Base-by-base conservation (phyloP, 2,113 vertebrate species). In the Pelecanus crispus region DNA sequence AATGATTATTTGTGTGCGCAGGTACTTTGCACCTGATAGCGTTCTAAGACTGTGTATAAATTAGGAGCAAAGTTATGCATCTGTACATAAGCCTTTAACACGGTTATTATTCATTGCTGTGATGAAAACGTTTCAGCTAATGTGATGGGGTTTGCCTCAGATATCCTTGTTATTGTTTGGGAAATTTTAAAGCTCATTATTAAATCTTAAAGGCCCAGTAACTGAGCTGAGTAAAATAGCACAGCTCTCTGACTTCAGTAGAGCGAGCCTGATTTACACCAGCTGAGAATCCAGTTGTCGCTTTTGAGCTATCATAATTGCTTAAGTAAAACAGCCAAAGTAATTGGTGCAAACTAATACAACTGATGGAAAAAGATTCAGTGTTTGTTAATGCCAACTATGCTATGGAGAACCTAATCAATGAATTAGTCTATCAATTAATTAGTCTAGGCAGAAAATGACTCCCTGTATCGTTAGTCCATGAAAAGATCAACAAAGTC, bases 401-500 rank as follows among this genome's bases (percentile, higher is more conserved):
- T 98, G 97, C 95, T 97, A 96, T 96, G 97, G 98, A 97, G 97
- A 98, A 96, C 89, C 70, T 89, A 95, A 98, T 99, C 99, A 98
- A 99, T 99, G 98, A 98, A 97, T 98, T 97, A 97, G 98, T 98
- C 98, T 97, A 96, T 99, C 99, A 98, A 98, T 99, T 98, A 98
- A 97, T 98, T 97, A 98, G 98, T 98, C 98, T 97, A 97, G 98
- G 97, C 98, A 98, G 98, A 98, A 99, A 98, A 99, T 99, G 98
- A 99, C 97, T 98, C 97, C 96, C 97, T 97, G 95, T 98, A 98
- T 98, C 80, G 81, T 98, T 98, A 98, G 98, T 96, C 98, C 98
- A 98, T 98, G 98, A 98, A 97, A 98, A 97, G 97, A 99, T 99
- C 99, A 98, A 99, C 99, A 96, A 98, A 99, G 98, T 98, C 98